phyloP scores from a whole-genome alignment of 2,113 vertebrate species.

The Spilogale gracilis region DNA sequence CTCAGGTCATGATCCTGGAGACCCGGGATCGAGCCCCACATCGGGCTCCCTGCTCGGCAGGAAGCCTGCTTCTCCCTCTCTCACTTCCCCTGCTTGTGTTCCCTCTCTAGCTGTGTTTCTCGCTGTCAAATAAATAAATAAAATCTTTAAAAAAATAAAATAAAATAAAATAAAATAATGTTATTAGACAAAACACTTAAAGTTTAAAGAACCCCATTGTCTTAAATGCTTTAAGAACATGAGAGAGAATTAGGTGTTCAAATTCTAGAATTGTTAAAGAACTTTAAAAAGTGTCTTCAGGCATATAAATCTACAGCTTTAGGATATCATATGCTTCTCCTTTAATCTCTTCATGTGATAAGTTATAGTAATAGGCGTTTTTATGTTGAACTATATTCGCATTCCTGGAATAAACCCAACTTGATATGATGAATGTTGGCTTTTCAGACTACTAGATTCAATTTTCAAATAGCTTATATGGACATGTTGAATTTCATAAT shows the following conservation, averaged over 20 bases:
- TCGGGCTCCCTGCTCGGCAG: too few species aligned
- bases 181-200: background rate
- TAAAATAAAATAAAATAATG: background rate
- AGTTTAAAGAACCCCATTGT: background rate
- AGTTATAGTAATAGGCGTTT: background rate
- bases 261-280: background rate
- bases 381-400: background rate
- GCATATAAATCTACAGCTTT: background rate
- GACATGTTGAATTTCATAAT: background rate
- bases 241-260: background rate
- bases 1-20: too few species aligned
- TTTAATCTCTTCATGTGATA: background rate
- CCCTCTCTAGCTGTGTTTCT: too few species aligned
- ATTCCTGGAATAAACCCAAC: background rate
- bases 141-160: too few species aligned
- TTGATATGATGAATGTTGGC: background rate
- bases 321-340: background rate
- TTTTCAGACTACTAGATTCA: background rate
- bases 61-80: too few species aligned
- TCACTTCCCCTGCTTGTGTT: too few species aligned
- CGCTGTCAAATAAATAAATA: too few species aligned
- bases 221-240: background rate
- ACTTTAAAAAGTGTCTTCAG: background rate
- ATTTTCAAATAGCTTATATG: background rate
- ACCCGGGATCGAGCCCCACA: too few species aligned